Percentiles rank a stretch among this genome's conserved stretches.
Evolutionary conservation across 2,113 vertebrate species (phyloP).

Genomic region (Copsychus sechellarum): DNA sequence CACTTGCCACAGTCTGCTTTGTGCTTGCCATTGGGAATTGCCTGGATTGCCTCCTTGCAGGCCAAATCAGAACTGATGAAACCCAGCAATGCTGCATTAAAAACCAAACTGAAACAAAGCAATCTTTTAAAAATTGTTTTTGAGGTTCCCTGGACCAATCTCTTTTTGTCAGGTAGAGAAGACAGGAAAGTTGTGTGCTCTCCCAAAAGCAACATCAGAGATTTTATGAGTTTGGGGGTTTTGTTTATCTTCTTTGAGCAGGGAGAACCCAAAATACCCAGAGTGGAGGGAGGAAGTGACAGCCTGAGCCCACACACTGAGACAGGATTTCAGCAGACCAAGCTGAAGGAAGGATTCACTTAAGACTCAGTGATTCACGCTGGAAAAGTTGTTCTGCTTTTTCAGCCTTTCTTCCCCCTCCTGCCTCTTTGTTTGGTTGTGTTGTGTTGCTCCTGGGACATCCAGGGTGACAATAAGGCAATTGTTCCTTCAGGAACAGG

Average conservation of each 20-base stretch:
- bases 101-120: not conserved
- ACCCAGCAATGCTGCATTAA: not conserved
- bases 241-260: not conserved
- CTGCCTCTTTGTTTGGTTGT: conserved; percentile 13
- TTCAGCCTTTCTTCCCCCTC: not conserved
- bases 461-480: conserved; percentile 50
- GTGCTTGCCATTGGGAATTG: not conserved
- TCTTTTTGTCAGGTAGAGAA: not conserved
- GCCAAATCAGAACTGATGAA: not conserved
- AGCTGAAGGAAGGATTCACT: not conserved
- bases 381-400: conserved; percentile 24
- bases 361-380: conserved; percentile 14
- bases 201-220: not conserved
- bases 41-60: not conserved
- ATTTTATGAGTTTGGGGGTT: not conserved
- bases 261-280: not conserved
- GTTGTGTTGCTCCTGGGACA: conserved; percentile 47
- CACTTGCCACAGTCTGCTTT: not conserved
- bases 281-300: not conserved
- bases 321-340: not conserved
- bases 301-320: not conserved
- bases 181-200: not conserved
- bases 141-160: not conserved
- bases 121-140: not conserved
- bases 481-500: conserved; percentile 59